These are phyloP conservation scores for Thaumatotibia leucotreta DNA, from an alignment of 1,140 invertebrate species.

Conservation along the genomic window DNA sequence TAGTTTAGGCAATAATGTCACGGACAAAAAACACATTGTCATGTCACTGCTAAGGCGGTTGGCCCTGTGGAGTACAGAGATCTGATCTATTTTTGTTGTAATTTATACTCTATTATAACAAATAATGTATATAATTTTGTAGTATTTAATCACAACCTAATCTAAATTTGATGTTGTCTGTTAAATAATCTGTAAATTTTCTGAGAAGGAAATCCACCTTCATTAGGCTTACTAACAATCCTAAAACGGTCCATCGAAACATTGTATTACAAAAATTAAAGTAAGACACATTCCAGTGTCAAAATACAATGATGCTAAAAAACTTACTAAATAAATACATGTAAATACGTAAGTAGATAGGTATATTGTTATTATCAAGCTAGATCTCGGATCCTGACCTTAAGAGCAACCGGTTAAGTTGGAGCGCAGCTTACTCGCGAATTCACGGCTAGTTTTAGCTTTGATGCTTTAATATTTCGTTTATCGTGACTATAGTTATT, in stretches of 20 bases:
- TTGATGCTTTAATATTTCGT: neutral
- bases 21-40: conserved; percentile 3
- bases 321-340: neutral
- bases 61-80: neutral
- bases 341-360: neutral
- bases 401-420: conserved; percentile 1
- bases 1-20: conserved; percentile 10
- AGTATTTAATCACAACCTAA: too few relatives aligned
- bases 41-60: neutral
- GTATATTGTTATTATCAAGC: neutral
- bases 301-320: neutral
- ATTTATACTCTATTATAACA: neutral
- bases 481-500: too few relatives aligned
- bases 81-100: conserved; percentile 9
- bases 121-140: too few relatives aligned
- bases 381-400: conserved; percentile 6
- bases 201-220: too few relatives aligned
- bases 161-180: too few relatives aligned
- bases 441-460: neutral
- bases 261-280: too few relatives aligned
- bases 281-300: neutral
- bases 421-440: neutral
- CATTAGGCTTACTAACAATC: too few relatives aligned
- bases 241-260: too few relatives aligned
- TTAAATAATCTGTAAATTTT: too few relatives aligned